Evolutionary conservation across 1,140 invertebrate species (phyloP).

Genomic region (Drosophila chauvacae): DNA sequence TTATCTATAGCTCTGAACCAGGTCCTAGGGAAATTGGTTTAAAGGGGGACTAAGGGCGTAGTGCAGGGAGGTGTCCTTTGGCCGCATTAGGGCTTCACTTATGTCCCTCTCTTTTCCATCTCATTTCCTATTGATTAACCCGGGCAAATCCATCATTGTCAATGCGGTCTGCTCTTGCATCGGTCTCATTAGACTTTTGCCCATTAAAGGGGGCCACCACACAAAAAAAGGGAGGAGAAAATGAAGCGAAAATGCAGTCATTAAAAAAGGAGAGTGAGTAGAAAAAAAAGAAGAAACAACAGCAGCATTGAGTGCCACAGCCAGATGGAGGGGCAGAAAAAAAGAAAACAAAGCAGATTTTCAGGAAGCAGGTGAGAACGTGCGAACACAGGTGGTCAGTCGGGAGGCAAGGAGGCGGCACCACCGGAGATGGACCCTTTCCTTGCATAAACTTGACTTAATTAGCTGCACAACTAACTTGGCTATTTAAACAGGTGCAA

Average conservation of each 20-base stretch:
- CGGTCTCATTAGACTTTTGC: constrained; percentile 35
- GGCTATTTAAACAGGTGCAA: constrained; percentile 77
- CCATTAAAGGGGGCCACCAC: constrained; percentile 7
- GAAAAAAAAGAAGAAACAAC: constrained; percentile 36
- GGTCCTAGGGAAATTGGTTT: not conserved
- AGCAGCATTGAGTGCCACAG: constrained; percentile 41
- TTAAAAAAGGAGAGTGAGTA: constrained; percentile 12
- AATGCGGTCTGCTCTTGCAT: constrained; percentile 46
- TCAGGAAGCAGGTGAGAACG: constrained; percentile 44
- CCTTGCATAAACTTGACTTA: constrained; percentile 81
- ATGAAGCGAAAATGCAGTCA: constrained; percentile 9
- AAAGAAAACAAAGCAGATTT: not conserved
- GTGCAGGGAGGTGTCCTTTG: not conserved
- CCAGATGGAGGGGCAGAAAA: constrained; percentile 1
- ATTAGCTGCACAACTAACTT: constrained; percentile 79
- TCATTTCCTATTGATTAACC: constrained; percentile 80
- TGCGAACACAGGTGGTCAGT: constrained; percentile 32
- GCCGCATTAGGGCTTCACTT: constrained; percentile 31
- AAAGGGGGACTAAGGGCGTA: not conserved
- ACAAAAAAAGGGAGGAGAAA: constrained; percentile 1
- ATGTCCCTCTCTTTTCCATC: constrained; percentile 19
- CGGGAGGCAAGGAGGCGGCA: not conserved
- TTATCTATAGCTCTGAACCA: not conserved
- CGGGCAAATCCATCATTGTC: constrained; percentile 77
- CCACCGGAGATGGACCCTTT: constrained; percentile 18